phyloP scores from a whole-genome alignment of 2,888 invertebrate species.

The Drosophila prolongata region DNA sequence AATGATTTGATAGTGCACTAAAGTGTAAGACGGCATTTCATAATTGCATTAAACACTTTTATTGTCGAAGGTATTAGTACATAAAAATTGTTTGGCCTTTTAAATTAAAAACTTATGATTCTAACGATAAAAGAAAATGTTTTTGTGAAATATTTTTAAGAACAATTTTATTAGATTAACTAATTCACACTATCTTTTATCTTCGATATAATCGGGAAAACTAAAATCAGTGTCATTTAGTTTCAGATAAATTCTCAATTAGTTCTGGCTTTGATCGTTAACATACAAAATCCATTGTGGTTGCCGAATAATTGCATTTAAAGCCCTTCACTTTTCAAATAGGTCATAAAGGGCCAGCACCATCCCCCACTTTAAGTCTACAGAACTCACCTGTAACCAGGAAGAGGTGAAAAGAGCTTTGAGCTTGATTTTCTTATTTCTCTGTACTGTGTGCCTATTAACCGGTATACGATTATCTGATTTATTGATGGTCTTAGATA shows the following conservation, averaged over 20 bases:
- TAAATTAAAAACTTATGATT: no score
- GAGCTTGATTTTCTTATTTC: constrained; percentile 6
- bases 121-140: no score
- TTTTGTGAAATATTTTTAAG: no score
- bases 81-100: no score
- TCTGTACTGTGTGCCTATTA: not conserved
- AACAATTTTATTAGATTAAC: no score
- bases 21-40: no score
- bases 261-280: not conserved
- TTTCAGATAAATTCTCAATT: not conserved
- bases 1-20: no score
- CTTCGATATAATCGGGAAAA: no score
- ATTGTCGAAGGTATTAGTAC: no score
- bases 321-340: constrained; percentile 38
- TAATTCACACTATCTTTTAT: no score
- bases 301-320: constrained; percentile 36
- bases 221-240: not conserved
- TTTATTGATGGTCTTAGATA: constrained; percentile 1
- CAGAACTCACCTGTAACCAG: constrained; percentile 42
- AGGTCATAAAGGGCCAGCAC: constrained; percentile 37
- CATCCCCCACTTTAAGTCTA: not conserved
- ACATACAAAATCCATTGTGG: constrained; percentile 23
- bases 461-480: not conserved
- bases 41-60: no score
- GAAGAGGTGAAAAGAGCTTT: constrained; percentile 30